These are phyloP conservation scores for Paedocypris sp. DNA, from an alignment of 2,113 vertebrate species.

Conservation along the genomic window DNA sequence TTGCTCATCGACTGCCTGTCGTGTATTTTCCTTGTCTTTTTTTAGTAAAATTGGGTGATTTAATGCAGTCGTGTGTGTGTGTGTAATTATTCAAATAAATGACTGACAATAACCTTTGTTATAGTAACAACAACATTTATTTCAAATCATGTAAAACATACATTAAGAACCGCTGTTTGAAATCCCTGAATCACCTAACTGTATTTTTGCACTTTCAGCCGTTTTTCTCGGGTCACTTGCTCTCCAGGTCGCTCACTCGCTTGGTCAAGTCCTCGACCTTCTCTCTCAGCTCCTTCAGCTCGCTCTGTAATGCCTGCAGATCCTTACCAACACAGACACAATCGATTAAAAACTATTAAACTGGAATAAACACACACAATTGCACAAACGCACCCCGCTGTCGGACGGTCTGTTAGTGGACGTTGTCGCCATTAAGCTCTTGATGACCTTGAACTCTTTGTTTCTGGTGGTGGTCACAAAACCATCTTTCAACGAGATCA, in stretches of 20 bases:
- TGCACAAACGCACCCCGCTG: constrained; percentile 48
- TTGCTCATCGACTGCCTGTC: neutral
- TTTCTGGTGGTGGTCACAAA: constrained; percentile 67
- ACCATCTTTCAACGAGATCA: constrained; percentile 79
- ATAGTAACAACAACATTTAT: constrained; percentile 52
- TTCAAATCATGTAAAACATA: constrained; percentile 49
- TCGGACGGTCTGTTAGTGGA: constrained; percentile 28
- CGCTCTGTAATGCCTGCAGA: constrained; percentile 61
- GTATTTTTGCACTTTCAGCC: too few species aligned
- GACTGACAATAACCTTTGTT: constrained; percentile 19
- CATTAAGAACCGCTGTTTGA: constrained; percentile 46
- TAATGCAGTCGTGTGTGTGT: neutral
- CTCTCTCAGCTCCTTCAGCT: constrained; percentile 63
- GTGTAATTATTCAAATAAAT: neutral
- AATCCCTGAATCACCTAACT: constrained; percentile 22
- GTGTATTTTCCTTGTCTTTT: neutral
- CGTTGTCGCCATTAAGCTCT: constrained; percentile 66
- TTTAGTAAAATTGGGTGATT: neutral
- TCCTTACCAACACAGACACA: constrained; percentile 44
- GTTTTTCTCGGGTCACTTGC: constrained; percentile 41
- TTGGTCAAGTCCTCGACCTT: constrained; percentile 61
- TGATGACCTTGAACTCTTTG: constrained; percentile 77
- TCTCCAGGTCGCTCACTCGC: constrained; percentile 65
- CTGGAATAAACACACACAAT: too few species aligned
- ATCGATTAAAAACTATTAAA: too few species aligned